Evolutionary conservation across 2,797 vertebrate genomes (phyloP), one percentile per base, ranked within the genome.

Genomic region (Protonibea diacanthus): DNA sequence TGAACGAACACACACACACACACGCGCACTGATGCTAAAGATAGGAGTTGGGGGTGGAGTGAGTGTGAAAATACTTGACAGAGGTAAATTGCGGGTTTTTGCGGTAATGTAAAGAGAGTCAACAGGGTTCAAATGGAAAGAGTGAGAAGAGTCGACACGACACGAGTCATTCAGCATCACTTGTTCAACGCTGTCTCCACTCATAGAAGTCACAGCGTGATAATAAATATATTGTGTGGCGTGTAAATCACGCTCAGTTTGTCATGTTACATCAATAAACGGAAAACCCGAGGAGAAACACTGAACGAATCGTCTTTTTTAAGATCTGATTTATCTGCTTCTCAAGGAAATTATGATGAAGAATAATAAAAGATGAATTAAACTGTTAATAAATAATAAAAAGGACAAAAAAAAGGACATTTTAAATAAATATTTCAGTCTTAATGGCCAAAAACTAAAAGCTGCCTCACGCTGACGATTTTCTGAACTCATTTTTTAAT

Each of bases 21-120:
- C 33, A 38, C 13, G 9, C 2, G 15, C 14, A 5, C n/a, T 13
- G 44, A 33, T 11, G 57, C 29, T 76, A 49, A 71, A 68, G 60
- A 72, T 1, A 8, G 29, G 58, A 42, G 15, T 0, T 5, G 20
- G 21, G 14, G 40, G 21, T 18, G 49, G 62, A 23, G 33, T 5
- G 45, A 68, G 51, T 10, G 5, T 71, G 71, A 74, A 73, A 67
- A 74, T 17, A 76, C 38, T 56, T 29, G 49, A 70, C 65, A 52
- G 21, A 42, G 21, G 23, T 55, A 51, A 82, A 80, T 48, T 5
- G 55, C 1, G 53, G 65, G 76, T 47, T 38, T 72, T 38, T 72
- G 13, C 10, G 25, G 40, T 17, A 13, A 85, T 64, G 72, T 52
- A 40, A 76, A 71, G 62, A 23, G 51, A 45, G 63, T 76, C 38